These are phyloP conservation scores for Melanotaenia nigrans DNA, from an alignment of 2,797 vertebrate genomes.

Conservation along the genomic window DNA sequence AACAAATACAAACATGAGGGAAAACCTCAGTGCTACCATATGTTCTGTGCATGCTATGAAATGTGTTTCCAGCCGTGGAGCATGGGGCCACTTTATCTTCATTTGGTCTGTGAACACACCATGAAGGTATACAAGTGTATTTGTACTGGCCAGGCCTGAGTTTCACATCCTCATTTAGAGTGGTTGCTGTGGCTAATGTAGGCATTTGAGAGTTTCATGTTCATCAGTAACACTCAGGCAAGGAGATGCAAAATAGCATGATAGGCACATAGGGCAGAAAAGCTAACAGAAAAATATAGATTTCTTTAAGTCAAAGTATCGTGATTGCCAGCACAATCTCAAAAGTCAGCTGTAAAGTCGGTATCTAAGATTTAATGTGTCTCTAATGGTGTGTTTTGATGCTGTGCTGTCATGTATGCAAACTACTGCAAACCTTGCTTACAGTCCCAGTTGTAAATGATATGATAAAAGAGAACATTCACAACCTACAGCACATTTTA, in stretches of 20 bases:
- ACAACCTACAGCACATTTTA: constrained; percentile 11
- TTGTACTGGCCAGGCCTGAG: constrained; percentile 37
- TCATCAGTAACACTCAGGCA: constrained; percentile 18
- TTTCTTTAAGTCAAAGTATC: constrained; percentile 13
- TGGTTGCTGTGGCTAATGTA: constrained; percentile 45
- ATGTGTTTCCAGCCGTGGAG: constrained; percentile 42
- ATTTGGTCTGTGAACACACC: constrained; percentile 46
- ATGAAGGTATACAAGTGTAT: constrained; percentile 44
- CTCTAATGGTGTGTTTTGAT: constrained; percentile 23
- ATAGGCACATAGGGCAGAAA: constrained; percentile 1
- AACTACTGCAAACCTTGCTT: constrained; percentile 28
- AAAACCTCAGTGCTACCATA: constrained; percentile 31
- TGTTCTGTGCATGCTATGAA: constrained; percentile 40
- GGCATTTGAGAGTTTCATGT: constrained; percentile 25
- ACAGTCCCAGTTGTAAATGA: constrained; percentile 20
- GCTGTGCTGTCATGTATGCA: constrained; percentile 23
- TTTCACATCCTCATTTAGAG: constrained; percentile 50
- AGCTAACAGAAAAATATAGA: constrained; percentile 13
- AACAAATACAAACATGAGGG: constrained; percentile 43
- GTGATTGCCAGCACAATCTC: constrained; percentile 24
- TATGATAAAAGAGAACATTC: constrained; percentile 21
- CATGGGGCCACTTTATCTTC: constrained; percentile 56
- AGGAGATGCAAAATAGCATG: constrained; percentile 8
- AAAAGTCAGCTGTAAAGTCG: constrained; percentile 31
- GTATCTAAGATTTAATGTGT: constrained; percentile 14